Percentiles rank a stretch among this genome's conserved stretches.
Evolutionary conservation across 2,888 invertebrate species (phyloP).

Genomic region (Syrphus vitripennis): DNA sequence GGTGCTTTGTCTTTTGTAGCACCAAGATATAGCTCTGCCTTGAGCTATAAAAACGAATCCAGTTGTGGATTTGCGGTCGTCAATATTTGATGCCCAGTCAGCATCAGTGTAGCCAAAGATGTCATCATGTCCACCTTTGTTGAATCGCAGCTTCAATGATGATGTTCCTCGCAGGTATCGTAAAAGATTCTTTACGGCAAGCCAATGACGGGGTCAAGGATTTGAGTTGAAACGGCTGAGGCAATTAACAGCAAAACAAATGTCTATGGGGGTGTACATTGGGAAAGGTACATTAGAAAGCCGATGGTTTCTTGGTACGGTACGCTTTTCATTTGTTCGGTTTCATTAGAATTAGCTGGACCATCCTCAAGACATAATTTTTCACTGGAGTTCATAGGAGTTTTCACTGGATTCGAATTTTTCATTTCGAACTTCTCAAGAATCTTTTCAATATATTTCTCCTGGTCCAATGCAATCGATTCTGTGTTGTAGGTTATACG

Average conservation of each 20-base stretch:
- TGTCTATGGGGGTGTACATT: too few species aligned
- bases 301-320: conserved; percentile 40
- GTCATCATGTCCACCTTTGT: background rate
- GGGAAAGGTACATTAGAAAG: conserved; percentile 31
- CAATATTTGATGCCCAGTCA: too few species aligned
- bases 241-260: conserved; percentile 37
- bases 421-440: conserved; percentile 42
- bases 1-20: too few species aligned
- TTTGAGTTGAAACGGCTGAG: conserved; percentile 33
- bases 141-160: background rate
- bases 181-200: conserved; percentile 15
- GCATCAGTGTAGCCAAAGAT: conserved; percentile 43
- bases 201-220: background rate
- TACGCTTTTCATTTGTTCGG: conserved; percentile 20
- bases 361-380: conserved; percentile 24
- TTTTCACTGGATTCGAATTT: conserved; percentile 38
- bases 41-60: too few species aligned
- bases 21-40: too few species aligned
- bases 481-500: conserved; percentile 25
- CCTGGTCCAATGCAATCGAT: conserved; percentile 8
- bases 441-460: conserved; percentile 35
- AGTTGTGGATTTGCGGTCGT: too few species aligned
- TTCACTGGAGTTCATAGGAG: conserved; percentile 32
- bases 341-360: background rate
- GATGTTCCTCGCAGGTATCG: conserved; percentile 3